Base-by-base conservation (phyloP, 1,140 invertebrate genomes). In the Notospermus geniculatus region DNA sequence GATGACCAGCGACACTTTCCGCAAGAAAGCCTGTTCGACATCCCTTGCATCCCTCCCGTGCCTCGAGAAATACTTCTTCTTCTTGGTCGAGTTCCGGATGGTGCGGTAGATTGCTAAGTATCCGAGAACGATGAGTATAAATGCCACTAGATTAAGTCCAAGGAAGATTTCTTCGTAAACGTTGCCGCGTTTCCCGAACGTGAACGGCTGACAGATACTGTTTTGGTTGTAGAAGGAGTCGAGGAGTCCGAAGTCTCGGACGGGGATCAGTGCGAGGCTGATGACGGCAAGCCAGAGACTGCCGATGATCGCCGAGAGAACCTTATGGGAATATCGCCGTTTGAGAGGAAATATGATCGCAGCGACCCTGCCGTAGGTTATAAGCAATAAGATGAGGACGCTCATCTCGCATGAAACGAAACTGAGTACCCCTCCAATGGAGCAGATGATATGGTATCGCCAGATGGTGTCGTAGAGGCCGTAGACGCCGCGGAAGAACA, bases 101-200 rank as follows among this genome's bases (percentile, higher is more conserved):
- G 46, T 50, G 5, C 25, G n/a, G n/a, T 50, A 50, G 25, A 50
- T 50, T 5, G n/a, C 4, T 5, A 50, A n/a, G 25, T 50, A 50
- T 23, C 19, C 46, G n/a, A 50, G 4, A 5, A 50, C n/a, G 5
- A 50, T 50, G n/a, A 9, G 9, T 5, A 50, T 5, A 7, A 27
- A 4, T 5, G 19, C n/a, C 4, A n/a, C 46, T 4, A 27, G 25
- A 27, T 50, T 50, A n/a, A 50, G 4, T 7, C n/a, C 5, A 7
- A 50, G 19, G n/a, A 23, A 50, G n/a, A 50, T 50, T n/a, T 50
- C 25, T 50, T 23, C 46, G n/a, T 50, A 19, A 7, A n/a, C n/a
- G 19, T 19, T 23, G n/a, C 46, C 5, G 19, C n/a, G 46, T 9
- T 50, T 50, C 46, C n/a, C 46, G 32, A 36, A 36, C 15, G 32